phyloP scores from a whole-genome alignment of 1,140 invertebrate species.

The Mizuhopecten yessoensis region DNA sequence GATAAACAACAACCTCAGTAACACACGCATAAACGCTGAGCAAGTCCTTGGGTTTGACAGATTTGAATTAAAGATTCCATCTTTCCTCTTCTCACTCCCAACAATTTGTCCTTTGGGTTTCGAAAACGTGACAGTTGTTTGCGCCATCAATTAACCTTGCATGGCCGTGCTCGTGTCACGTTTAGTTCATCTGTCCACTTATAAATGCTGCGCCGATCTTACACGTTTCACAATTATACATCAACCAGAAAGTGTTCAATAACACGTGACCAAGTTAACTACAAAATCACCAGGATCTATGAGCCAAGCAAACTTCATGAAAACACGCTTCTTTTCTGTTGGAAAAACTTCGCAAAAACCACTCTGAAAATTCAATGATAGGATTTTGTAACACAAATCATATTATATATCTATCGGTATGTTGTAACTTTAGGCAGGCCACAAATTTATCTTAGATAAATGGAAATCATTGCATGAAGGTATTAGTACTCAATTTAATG shows the following conservation, averaged over 20 bases:
- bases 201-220: not conserved
- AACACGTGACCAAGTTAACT: no score
- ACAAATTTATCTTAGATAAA: no score
- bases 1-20: not conserved
- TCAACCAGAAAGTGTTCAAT: not conserved
- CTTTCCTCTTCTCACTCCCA: not conserved
- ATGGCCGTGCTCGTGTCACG: not conserved
- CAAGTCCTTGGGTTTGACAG: not conserved
- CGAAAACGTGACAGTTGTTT: not conserved
- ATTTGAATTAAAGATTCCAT: slow-evolving; percentile 17
- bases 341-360: no score
- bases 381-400: no score
- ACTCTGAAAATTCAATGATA: no score
- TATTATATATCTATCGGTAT: no score
- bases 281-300: no score
- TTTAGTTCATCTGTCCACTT: not conserved
- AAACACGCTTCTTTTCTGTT: no score
- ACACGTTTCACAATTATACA: not conserved
- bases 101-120: slow-evolving; percentile 10
- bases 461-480: no score
- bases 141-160: not conserved
- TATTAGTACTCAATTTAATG: no score
- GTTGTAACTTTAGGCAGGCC: no score
- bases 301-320: no score
- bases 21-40: not conserved